Conservation (phyloP, 2,113 vertebrate species). For the Labeo rohita region DNA sequence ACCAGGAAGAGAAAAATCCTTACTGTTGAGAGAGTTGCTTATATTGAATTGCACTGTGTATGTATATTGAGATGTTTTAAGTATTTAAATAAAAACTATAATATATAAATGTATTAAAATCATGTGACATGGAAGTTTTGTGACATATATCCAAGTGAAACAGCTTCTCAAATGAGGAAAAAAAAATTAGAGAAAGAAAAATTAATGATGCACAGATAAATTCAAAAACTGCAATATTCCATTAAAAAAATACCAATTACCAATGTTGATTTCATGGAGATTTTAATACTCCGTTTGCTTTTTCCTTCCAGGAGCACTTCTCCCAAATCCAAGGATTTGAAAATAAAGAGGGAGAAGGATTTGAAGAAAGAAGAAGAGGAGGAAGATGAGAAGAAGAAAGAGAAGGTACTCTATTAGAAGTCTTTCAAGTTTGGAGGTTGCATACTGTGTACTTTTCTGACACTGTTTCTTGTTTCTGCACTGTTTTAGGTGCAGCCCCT, state of each 20-base stretch:
- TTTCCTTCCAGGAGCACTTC: slow-evolving; percentile 77
- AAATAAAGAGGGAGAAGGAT: slow-evolving; percentile 86
- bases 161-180: not conserved
- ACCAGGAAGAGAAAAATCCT: not conserved
- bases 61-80: not conserved
- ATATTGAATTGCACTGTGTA: not conserved
- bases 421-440: not conserved
- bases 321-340: slow-evolving; percentile 86
- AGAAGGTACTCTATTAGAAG: slow-evolving; percentile 74
- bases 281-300: not conserved
- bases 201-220: not conserved
- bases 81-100: not conserved
- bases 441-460: not conserved
- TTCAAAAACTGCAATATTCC: not conserved
- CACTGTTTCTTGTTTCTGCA: not conserved
- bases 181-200: too few relatives aligned
- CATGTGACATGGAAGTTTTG: too few relatives aligned
- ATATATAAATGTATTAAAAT: not conserved
- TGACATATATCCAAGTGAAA: too few relatives aligned
- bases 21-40: not conserved
- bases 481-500: slow-evolving; percentile 84
- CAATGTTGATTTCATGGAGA: not conserved
- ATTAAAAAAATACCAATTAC: not conserved
- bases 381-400: slow-evolving; percentile 83
- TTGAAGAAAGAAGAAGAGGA: slow-evolving; percentile 89